Conservation (phyloP, 2,888 invertebrate genomes). For the Lochmaea capreae region DNA sequence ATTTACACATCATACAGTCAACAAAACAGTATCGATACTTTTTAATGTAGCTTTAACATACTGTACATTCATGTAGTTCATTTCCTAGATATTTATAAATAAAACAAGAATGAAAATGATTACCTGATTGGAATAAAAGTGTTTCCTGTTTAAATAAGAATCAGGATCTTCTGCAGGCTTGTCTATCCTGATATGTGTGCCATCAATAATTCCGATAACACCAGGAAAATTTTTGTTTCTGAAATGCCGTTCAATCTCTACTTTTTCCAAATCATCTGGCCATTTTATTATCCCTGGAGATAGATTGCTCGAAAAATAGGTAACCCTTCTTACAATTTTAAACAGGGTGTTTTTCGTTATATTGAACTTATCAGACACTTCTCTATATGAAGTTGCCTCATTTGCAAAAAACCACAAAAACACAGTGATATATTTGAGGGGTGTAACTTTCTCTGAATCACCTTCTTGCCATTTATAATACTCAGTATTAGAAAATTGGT, state of each 20-base stretch:
- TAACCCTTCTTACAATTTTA: slow-evolving; percentile 43
- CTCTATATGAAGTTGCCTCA: slow-evolving; percentile 38
- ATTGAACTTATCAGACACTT: slow-evolving; percentile 43
- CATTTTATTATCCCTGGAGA: slow-evolving; percentile 35
- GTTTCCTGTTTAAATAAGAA: slow-evolving; percentile 42
- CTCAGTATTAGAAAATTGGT: slow-evolving; percentile 37
- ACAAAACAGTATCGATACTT: background rate
- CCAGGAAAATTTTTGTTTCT: slow-evolving; percentile 41
- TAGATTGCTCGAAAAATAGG: slow-evolving; percentile 18
- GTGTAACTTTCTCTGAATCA: too few relatives aligned
- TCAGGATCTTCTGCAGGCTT: slow-evolving; percentile 40
- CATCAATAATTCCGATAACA: slow-evolving; percentile 41
- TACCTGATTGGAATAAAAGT: slow-evolving; percentile 38
- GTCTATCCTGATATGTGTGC: slow-evolving; percentile 41
- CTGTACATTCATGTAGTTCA: background rate
- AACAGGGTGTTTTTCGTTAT: slow-evolving; percentile 43
- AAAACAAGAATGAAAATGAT: slow-evolving; percentile 16
- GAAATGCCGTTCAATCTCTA: slow-evolving; percentile 38
- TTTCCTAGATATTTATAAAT: slow-evolving; percentile 5
- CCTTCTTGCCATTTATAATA: slow-evolving; percentile 25
- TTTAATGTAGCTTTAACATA: slow-evolving; percentile 2
- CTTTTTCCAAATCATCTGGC: slow-evolving; percentile 38
- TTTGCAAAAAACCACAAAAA: background rate
- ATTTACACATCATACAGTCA: slow-evolving; percentile 5
- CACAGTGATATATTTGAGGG: too few relatives aligned